Percentiles rank a stretch among this genome's conserved stretches.
phyloP scores from a whole-genome alignment of 2,888 invertebrate genomes.

The Oxystoma pomonae region DNA sequence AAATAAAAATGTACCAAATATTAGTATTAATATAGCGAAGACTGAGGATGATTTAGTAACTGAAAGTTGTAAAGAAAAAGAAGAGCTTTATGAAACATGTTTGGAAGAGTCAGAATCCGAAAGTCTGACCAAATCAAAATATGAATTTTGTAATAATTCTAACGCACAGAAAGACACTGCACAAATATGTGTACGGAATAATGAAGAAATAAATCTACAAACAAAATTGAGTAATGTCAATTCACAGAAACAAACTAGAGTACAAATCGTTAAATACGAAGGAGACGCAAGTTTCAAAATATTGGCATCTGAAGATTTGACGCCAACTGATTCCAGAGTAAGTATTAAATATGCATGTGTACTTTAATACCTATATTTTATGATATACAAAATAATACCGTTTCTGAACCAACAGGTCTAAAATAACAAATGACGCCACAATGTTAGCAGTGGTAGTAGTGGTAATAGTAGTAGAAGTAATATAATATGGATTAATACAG shows the following conservation, averaged over 20 bases:
- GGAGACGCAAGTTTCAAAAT: too few species aligned
- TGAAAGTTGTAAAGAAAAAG: background rate
- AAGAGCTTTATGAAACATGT: conserved; percentile 58
- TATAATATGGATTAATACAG: too few species aligned
- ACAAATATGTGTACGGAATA: too few species aligned
- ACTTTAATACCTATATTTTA: too few species aligned
- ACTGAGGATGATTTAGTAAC: background rate
- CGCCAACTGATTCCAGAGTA: conserved; percentile 39
- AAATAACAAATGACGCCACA: too few species aligned
- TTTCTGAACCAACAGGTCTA: too few species aligned
- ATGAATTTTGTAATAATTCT: background rate
- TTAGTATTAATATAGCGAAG: conserved; percentile 6
- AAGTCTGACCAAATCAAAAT: background rate
- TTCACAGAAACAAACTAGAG: conserved; percentile 8
- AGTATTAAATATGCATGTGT: too few species aligned
- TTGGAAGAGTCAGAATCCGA: conserved; percentile 50
- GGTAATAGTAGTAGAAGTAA: too few species aligned
- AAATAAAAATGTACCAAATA: conserved; percentile 1
- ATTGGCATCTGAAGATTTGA: conserved; percentile 30
- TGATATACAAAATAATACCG: too few species aligned
- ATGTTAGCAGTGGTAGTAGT: too few species aligned
- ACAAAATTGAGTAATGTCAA: background rate
- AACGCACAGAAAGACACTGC: background rate
- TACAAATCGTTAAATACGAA: conserved; percentile 23
- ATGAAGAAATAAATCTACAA: too few species aligned